Conservation (phyloP, 1,140 invertebrate species). For the Ooceraea biroi region DNA sequence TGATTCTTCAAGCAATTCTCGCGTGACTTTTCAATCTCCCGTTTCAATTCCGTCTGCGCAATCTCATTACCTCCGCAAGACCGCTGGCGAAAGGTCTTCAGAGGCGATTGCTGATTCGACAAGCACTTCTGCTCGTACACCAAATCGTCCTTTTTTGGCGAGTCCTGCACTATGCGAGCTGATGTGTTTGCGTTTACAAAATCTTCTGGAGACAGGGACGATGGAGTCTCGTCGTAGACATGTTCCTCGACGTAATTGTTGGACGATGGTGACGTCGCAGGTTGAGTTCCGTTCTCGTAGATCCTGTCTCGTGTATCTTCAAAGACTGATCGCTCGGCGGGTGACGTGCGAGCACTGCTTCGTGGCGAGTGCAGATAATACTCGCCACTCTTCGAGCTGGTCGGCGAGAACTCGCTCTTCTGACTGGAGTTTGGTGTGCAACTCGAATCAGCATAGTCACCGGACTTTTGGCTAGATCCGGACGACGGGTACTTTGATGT, state of each 20-base stretch:
- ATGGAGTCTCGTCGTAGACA: slow-evolving; percentile 79
- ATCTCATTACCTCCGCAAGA: neutral
- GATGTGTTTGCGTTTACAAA: neutral
- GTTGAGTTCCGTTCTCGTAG: slow-evolving; percentile 65
- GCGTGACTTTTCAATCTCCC: slow-evolving; percentile 6
- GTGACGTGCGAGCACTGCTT: slow-evolving; percentile 75
- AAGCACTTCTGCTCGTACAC: neutral
- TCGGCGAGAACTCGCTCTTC: slow-evolving; percentile 83
- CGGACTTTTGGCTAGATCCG: slow-evolving; percentile 82
- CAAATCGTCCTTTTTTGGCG: neutral
- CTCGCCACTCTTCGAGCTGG: slow-evolving; percentile 84
- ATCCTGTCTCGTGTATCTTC: slow-evolving; percentile 57
- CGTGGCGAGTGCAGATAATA: slow-evolving; percentile 82
- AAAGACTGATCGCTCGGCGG: slow-evolving; percentile 45
- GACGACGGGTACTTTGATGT: slow-evolving; percentile 80
- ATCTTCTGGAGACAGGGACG: neutral
- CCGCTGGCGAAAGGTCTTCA: neutral
- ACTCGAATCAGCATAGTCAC: slow-evolving; percentile 83
- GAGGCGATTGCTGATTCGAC: neutral
- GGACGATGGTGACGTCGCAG: slow-evolving; percentile 9
- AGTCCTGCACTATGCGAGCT: slow-evolving; percentile 5
- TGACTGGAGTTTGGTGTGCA: slow-evolving; percentile 84
- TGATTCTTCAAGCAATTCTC: slow-evolving; percentile 8
- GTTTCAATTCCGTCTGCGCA: slow-evolving; percentile 5
- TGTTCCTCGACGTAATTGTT: slow-evolving; percentile 68